Evolutionary conservation across 2,113 vertebrate species (phyloP).

Genomic region (Entelurus aequoreus): DNA sequence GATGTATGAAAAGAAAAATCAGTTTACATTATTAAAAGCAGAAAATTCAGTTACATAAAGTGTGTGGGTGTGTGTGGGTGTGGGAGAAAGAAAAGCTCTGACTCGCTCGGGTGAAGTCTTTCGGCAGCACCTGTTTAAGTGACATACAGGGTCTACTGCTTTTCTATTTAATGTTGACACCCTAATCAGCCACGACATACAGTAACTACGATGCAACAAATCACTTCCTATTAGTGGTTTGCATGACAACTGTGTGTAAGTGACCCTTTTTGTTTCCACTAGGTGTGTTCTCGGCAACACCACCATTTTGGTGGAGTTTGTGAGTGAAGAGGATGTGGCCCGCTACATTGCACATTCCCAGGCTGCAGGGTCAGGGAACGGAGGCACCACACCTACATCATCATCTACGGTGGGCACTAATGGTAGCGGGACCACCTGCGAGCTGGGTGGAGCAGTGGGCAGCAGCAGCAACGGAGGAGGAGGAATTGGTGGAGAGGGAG

Average conservation of each 20-base stretch:
- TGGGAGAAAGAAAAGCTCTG: too few species aligned
- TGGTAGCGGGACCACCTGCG: slow-evolving; percentile 54
- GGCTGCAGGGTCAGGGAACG: slow-evolving; percentile 63
- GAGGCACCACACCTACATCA: slow-evolving; percentile 71
- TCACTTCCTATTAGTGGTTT: background rate
- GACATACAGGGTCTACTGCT: too few species aligned
- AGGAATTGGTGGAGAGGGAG: slow-evolving; percentile 46
- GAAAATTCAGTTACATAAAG: too few species aligned
- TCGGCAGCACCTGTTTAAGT: too few species aligned
- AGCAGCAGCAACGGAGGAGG: background rate
- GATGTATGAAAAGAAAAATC: too few species aligned
- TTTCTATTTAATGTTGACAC: too few species aligned
- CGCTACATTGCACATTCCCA: slow-evolving; percentile 96
- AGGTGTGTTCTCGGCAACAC: slow-evolving; percentile 99
- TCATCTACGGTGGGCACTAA: slow-evolving; percentile 65
- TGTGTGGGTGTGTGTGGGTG: too few species aligned
- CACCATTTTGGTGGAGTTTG: slow-evolving; percentile 98
- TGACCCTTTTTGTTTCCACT: background rate
- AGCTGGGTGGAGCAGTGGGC: slow-evolving; percentile 63
- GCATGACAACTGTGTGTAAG: too few species aligned
- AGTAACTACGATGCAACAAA: too few species aligned
- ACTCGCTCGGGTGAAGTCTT: too few species aligned
- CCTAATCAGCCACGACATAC: too few species aligned
- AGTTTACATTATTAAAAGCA: too few species aligned
- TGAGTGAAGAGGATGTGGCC: slow-evolving; percentile 96